Base-by-base conservation (phyloP, 2,888 invertebrate species). In the Deilephila elpenor region DNA sequence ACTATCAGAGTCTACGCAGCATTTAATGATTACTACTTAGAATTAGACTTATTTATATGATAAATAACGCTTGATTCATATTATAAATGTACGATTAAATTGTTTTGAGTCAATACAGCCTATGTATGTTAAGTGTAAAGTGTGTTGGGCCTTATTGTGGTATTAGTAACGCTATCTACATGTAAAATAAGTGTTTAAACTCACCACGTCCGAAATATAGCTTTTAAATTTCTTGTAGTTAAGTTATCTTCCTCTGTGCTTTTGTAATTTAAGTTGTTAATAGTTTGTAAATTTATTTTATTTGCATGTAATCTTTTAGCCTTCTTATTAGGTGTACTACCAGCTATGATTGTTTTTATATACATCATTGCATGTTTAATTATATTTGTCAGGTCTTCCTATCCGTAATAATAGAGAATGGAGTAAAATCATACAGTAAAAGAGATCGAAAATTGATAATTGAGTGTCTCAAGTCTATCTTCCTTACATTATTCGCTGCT, bases 191-290 rank as follows among this genome's bases (percentile, higher is more conserved):
- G 92, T 93, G 91, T 75, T 88, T 84, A 94, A 94, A 88, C 93
- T 92, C 93, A 94, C 94, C 94, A 94, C 93, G 94, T 94, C 88
- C 93, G 86, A 86, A 78, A 71, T 25, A 75, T 79, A 76, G 71
- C 75, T 74, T 78, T 53, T 74, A 76, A 75, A 73, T 17, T 37
- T 72, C 61, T 71, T 73, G 71, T 74, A 74, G 59, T 37, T 71
- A 14, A 56, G 20, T 75, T 73, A 64, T 73, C 73, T 76, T 56
- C 25, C 34, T 29, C 20, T 59, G 19, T 53, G 17, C 25, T 67
- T 51, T 25, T 44, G 14, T 56, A 56, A 19, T 71, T 71, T 71
- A 59, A 34, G 32, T 53, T 71, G 70, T 71, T n/a, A 56, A 34
- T 71, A 59, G 44, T 67, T 67, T 67, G 44, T 67, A 51, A 67